Conservation (phyloP, 1,140 invertebrate genomes). For the Scaptodrosophila lebanonensis region DNA sequence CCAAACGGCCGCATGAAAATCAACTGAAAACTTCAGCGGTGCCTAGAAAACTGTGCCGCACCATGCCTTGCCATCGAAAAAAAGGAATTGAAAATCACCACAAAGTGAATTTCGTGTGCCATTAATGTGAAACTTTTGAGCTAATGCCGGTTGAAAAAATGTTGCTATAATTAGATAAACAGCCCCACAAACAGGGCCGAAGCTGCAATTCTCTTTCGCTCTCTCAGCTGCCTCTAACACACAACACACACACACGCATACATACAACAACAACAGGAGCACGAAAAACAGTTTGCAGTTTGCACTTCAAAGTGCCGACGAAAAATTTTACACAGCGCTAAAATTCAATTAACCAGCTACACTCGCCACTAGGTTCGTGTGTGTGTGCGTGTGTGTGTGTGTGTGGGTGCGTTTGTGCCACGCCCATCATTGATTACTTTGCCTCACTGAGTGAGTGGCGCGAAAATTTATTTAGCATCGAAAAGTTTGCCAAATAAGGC, state of each 20-base stretch:
- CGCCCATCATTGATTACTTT: too few relatives aligned
- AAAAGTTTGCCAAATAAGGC: too few relatives aligned
- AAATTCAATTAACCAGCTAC: constrained; percentile 58
- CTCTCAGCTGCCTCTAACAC: too few relatives aligned
- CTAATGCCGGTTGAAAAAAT: constrained; percentile 31
- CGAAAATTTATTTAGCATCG: too few relatives aligned
- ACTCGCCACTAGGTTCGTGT: constrained; percentile 31
- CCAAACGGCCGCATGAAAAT: too few relatives aligned
- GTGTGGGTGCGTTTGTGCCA: constrained; percentile 7
- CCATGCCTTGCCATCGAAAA: too few relatives aligned
- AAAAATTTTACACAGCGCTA: too few relatives aligned
- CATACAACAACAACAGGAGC: constrained; percentile 1
- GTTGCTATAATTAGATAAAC: constrained; percentile 44
- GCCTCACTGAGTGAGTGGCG: too few relatives aligned
- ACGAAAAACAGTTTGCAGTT: constrained; percentile 11
- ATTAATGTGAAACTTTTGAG: constrained; percentile 61
- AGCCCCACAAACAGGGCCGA: constrained; percentile 4
- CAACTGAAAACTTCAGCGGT: too few relatives aligned
- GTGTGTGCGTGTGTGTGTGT: constrained; percentile 2
- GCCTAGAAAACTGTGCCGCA: too few relatives aligned
- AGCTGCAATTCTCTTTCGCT: too few relatives aligned
- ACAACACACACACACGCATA: constrained; percentile 11
- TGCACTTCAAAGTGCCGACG: constrained; percentile 6
- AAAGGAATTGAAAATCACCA: too few relatives aligned
- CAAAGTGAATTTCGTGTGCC: constrained; percentile 48